Evolutionary conservation across 2,113 vertebrate genomes (phyloP).

Genomic region (Setophaga kirtlandii): DNA sequence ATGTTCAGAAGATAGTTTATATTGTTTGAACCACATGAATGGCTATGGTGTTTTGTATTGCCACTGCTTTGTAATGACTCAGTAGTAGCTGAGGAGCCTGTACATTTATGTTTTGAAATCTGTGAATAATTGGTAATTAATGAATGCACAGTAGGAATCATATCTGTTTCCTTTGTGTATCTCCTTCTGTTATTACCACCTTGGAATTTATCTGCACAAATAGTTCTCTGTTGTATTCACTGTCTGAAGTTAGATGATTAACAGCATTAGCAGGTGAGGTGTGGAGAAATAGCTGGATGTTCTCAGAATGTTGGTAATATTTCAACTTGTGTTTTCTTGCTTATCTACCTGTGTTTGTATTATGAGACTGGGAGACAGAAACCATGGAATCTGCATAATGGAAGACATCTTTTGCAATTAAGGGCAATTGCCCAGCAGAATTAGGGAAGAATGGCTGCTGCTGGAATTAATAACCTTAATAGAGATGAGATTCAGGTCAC

Average conservation of each 20-base stretch:
- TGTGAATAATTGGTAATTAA: neutral
- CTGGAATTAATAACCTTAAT: neutral
- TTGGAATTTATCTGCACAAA: neutral
- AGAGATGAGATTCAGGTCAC: neutral
- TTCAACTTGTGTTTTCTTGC: neutral
- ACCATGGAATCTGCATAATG: neutral
- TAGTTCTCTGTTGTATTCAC: neutral
- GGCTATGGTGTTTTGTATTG: neutral
- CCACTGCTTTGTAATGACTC: neutral
- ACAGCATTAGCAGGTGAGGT: neutral
- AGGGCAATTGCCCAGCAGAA: neutral
- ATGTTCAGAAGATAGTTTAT: neutral
- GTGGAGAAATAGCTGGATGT: neutral
- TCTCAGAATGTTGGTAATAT: neutral
- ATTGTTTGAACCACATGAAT: neutral
- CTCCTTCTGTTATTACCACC: neutral
- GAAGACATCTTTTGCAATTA: neutral
- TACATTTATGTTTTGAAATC: neutral
- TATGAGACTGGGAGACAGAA: neutral
- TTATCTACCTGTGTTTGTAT: neutral
- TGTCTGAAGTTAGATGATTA: neutral
- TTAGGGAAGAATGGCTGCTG: neutral
- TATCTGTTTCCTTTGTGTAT: neutral
- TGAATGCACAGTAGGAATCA: neutral
- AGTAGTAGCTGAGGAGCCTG: neutral